phyloP scores from a whole-genome alignment of 2,888 invertebrate genomes.

The Dasypogon diadema region DNA sequence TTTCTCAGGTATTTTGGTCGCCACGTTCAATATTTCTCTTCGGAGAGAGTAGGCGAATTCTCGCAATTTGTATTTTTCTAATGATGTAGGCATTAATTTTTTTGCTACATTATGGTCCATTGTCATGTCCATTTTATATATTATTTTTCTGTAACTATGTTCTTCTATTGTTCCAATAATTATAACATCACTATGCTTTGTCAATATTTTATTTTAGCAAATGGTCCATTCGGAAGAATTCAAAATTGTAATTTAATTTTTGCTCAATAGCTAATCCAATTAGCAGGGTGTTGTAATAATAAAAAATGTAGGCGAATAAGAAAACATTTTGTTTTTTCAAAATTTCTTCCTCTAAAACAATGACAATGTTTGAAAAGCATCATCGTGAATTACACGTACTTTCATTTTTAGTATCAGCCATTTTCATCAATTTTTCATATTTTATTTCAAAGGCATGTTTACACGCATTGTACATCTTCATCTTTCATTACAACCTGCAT shows the following conservation, averaged over 20 bases:
- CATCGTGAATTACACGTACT: neutral
- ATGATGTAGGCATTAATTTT: neutral
- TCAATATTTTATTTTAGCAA: neutral
- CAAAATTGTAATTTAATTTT: neutral
- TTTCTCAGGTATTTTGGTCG: constrained; percentile 4
- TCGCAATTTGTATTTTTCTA: neutral
- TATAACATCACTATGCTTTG: neutral
- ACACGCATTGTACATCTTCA: neutral
- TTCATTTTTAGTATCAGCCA: neutral
- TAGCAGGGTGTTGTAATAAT: neutral
- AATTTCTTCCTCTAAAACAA: constrained; percentile 6
- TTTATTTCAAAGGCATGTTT: neutral
- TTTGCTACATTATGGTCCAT: neutral
- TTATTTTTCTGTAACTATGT: constrained; percentile 15
- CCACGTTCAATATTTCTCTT: neutral
- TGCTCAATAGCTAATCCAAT: neutral
- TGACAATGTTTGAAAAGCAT: neutral
- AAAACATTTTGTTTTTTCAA: neutral
- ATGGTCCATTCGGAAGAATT: neutral
- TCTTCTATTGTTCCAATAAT: neutral
- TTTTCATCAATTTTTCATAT: neutral
- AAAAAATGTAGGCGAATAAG: neutral
- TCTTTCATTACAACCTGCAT: neutral
- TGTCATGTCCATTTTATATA: neutral
- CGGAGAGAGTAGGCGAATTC: neutral